Evolutionary conservation across 2,797 vertebrate species (phyloP), one percentile per base, ranked within the genome.

Genomic region (Botia almorhae): DNA sequence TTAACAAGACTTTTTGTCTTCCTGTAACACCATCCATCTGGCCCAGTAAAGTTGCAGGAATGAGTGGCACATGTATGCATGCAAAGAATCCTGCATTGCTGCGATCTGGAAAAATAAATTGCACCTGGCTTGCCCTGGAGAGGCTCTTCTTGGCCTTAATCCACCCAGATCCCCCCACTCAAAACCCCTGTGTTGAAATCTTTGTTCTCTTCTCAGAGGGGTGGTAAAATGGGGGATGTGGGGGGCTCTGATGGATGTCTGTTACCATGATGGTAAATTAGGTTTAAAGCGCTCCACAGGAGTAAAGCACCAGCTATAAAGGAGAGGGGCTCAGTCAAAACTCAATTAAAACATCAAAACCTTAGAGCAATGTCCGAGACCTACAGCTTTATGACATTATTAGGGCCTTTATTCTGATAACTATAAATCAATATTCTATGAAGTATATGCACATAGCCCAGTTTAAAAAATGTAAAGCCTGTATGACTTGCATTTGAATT

Each of bases 311-410:
- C 48, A 73, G 69, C 51, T n/a, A 53, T 33, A 71, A 82, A 29
- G 76, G 23, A 78, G 29, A 79, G 19, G 46, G 79, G 21, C 71
- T 58, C 50, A 55, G 87, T 84, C 83, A 89, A 69, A 81, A 36
- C 72, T 82, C 79, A 87, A 91, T 91, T 87, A 85, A 90, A 85
- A 90, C 89, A 89, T 91, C 87, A 88, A 89, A 88, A 84, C 87
- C 87, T 83, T 88, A 89, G 87, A 87, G 90, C 89, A 87, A 85
- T 82, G 29, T 70, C 60, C 6, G 1, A 63, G 74, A 84, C 71
- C 78, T 14, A 76, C 43, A 19, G 65, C 74, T 81, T 75, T 82
- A 81, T 19, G 13, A 74, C 11, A 16, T 75, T 50, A 33, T n/a
- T 10, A n/a, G 16, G 8, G 16, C 7, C 29, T 79, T 73, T 50